A percentile compares a stretch with the other conserved stretches of the same genome.
phyloP scores from a whole-genome alignment of 2,113 vertebrate species.

The Zeus faber region DNA sequence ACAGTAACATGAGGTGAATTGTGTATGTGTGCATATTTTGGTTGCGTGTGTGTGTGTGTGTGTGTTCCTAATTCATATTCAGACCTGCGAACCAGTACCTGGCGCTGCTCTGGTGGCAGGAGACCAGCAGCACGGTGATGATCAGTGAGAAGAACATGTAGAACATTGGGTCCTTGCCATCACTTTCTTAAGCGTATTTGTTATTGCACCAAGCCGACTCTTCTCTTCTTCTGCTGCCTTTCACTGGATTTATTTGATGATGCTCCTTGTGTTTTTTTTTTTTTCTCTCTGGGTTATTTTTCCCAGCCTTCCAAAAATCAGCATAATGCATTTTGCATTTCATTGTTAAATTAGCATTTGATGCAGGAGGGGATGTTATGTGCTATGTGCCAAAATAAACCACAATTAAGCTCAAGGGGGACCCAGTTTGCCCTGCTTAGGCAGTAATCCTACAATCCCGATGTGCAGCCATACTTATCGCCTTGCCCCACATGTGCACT shows the following conservation, averaged over 20 bases:
- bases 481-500: constrained; percentile 68
- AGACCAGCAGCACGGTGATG: constrained; percentile 43
- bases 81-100: constrained; percentile 37
- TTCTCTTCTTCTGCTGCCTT: constrained; percentile 21
- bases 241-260: constrained; percentile 50
- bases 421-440: constrained; percentile 49
- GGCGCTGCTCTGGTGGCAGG: constrained; percentile 34
- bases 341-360: constrained; percentile 69
- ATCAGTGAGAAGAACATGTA: constrained; percentile 49
- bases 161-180: constrained; percentile 45
- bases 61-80: constrained; percentile 41
- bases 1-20: neutral
- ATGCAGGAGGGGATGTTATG: constrained; percentile 44
- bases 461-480: constrained; percentile 60
- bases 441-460: constrained; percentile 57
- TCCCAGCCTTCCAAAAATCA: constrained; percentile 46
- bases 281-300: constrained; percentile 44
- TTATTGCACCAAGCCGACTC: constrained; percentile 27
- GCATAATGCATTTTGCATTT: constrained; percentile 60
- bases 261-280: constrained; percentile 34
- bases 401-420: constrained; percentile 68
- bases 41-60: neutral
- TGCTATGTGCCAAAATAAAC: constrained; percentile 61
- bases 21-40: neutral
- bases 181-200: constrained; percentile 44